phyloP scores from a whole-genome alignment of 2,797 vertebrate genomes.

The Fundulus diaphanus region DNA sequence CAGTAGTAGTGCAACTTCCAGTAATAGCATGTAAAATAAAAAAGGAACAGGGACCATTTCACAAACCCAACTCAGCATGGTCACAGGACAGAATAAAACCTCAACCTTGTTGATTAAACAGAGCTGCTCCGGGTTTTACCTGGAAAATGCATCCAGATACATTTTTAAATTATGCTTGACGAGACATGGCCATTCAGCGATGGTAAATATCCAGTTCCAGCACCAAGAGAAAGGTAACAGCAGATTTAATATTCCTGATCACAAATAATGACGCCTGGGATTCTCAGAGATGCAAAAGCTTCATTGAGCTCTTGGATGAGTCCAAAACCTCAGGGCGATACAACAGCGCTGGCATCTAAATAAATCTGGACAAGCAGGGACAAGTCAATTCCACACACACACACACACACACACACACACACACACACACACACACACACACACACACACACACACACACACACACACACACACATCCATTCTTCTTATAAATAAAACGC shows the following conservation, averaged over 20 bases:
- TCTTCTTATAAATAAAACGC: conserved; percentile 62
- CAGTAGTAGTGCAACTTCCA: conserved; percentile 66
- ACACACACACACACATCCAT: conserved; percentile 36
- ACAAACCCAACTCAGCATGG: conserved; percentile 5
- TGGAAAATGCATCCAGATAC: conserved; percentile 12
- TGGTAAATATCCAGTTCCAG: background rate
- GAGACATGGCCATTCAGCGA: conserved; percentile 9
- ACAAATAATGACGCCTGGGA: conserved; percentile 7
- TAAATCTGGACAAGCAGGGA: conserved; percentile 31
- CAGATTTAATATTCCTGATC: conserved; percentile 8
- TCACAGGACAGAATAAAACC: conserved; percentile 8
- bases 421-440: no score
- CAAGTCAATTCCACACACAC: conserved; percentile 28
- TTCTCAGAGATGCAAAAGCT: background rate
- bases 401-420: conserved; percentile 23
- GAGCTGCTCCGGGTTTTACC: conserved; percentile 14
- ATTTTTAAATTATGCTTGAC: background rate
- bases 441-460: no score
- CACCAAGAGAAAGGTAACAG: conserved; percentile 19
- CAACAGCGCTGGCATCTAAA: conserved; percentile 13
- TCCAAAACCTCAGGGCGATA: conserved; percentile 17
- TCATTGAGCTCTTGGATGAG: conserved; percentile 31
- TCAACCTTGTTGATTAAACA: background rate
- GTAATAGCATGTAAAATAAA: conserved; percentile 40
- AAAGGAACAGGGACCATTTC: conserved; percentile 3